Conservation (phyloP, 2,113 vertebrate genomes). For the Poicephalus gulielmi region DNA sequence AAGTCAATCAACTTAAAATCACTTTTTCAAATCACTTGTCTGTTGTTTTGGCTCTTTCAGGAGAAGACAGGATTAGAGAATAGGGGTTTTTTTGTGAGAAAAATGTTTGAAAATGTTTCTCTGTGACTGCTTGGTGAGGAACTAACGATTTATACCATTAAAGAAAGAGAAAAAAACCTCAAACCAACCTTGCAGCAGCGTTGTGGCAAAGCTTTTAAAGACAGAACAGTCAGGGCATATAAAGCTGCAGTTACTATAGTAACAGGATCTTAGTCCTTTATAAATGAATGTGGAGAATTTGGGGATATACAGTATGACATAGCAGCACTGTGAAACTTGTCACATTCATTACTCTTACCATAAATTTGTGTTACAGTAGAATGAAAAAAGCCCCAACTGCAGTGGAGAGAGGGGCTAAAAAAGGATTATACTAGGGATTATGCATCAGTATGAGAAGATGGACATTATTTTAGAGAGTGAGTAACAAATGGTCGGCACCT, state of each 20-base stretch:
- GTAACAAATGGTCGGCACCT: background rate
- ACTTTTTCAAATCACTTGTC: background rate
- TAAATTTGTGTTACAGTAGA: background rate
- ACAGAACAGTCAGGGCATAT: background rate
- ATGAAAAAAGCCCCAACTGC: background rate
- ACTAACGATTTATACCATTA: background rate
- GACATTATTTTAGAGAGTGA: background rate
- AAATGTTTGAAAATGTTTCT: background rate
- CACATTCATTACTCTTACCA: background rate
- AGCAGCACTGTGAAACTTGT: background rate
- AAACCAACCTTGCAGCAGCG: background rate
- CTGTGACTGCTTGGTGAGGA: background rate
- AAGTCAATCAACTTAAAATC: no score
- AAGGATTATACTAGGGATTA: background rate
- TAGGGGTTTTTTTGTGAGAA: background rate
- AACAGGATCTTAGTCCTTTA: constrained; percentile 29
- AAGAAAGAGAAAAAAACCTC: background rate
- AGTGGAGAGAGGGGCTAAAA: background rate
- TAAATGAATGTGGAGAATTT: constrained; percentile 40
- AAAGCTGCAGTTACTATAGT: constrained; percentile 56
- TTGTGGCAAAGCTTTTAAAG: constrained; percentile 40
- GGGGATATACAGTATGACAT: background rate
- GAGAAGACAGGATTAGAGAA: background rate
- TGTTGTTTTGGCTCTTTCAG: background rate
- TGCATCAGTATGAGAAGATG: background rate